Evolutionary conservation across 2,113 vertebrate genomes (phyloP).

Genomic region (Willisornis vidua): DNA sequence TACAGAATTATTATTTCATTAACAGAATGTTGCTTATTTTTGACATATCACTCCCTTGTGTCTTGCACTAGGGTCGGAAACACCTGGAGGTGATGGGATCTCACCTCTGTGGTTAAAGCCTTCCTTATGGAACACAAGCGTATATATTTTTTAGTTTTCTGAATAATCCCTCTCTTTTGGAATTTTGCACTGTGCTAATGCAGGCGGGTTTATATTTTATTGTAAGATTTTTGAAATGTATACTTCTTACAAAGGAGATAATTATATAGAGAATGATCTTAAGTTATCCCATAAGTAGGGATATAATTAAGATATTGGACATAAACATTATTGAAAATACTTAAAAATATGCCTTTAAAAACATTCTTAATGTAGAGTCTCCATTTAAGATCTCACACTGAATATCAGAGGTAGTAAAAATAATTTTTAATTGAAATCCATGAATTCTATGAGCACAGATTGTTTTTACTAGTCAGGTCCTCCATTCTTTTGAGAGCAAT

Average conservation of each 20-base stretch:
- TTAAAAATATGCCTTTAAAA: background rate
- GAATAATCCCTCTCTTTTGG: background rate
- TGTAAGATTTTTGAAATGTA: background rate
- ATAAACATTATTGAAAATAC: background rate
- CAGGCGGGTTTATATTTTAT: background rate
- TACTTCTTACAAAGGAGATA: background rate
- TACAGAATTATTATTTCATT: background rate
- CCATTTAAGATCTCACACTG: background rate
- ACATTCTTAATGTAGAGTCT: background rate
- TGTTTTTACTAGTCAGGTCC: background rate
- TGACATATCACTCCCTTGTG: background rate
- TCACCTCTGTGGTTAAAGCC: background rate
- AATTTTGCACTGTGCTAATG: background rate
- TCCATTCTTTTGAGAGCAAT: background rate
- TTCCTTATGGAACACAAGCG: background rate
- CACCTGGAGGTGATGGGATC: background rate
- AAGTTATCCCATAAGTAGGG: background rate
- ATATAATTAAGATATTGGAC: background rate
- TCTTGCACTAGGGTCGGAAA: background rate
- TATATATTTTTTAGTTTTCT: background rate
- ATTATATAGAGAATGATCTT: background rate
- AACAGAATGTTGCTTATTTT: background rate
- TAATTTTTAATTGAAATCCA: background rate
- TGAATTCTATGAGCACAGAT: background rate
- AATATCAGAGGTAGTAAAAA: background rate